A percentile compares a stretch with the other conserved stretches of the same genome.
phyloP scores from a whole-genome alignment of 2,888 invertebrate genomes.

The Panzeria rudis region DNA sequence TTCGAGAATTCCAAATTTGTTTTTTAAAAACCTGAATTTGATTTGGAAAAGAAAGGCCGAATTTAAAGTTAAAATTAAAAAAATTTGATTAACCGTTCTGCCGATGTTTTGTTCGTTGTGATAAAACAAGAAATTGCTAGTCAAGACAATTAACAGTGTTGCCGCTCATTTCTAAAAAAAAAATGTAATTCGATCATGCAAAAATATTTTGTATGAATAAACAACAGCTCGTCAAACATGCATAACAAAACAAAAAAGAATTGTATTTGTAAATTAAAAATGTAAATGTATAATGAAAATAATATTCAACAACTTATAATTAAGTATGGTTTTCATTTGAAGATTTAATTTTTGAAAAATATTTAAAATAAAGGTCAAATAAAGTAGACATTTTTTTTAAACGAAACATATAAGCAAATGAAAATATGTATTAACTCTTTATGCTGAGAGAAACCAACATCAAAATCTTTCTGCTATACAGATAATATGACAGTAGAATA shows the following conservation, averaged over 20 bases:
- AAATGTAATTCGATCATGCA: conserved; percentile 22
- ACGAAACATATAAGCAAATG: conserved; percentile 22
- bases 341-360: conserved; percentile 8
- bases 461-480: conserved; percentile 21
- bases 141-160: background rate
- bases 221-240: conserved; percentile 41
- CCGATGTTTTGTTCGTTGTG: too few relatives aligned
- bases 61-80: too few relatives aligned
- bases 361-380: conserved; percentile 8
- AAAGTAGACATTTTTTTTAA: conserved; percentile 26
- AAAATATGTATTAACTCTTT: conserved; percentile 24
- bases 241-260: conserved; percentile 56
- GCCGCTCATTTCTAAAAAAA: background rate
- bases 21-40: too few relatives aligned
- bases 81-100: too few relatives aligned
- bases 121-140: too few relatives aligned
- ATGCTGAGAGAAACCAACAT: conserved; percentile 30
- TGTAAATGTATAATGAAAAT: conserved; percentile 46
- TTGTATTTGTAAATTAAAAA: conserved; percentile 48
- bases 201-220: conserved; percentile 22
- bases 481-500: background rate
- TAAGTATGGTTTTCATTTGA: conserved; percentile 42
- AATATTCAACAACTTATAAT: conserved; percentile 28
- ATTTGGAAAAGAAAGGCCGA: too few relatives aligned
- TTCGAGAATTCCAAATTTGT: too few relatives aligned